phyloP scores from a whole-genome alignment of 2,113 vertebrate species.

The Felis chaus region DNA sequence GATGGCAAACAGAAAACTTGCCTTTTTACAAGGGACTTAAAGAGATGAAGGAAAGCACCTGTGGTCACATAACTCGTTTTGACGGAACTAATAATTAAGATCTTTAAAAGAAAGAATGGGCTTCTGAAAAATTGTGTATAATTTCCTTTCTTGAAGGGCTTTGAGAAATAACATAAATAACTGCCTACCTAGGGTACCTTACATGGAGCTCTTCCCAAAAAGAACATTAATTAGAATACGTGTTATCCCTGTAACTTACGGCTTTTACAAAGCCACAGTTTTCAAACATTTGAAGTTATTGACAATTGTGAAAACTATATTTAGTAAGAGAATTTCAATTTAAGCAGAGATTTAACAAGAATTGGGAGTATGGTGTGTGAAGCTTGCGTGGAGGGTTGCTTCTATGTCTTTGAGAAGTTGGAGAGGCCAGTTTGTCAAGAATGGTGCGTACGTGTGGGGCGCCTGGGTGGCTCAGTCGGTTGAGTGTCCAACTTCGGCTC shows the following conservation, averaged over 20 bases:
- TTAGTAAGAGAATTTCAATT: neutral
- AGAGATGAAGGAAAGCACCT: neutral
- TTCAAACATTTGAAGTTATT: neutral
- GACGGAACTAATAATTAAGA: neutral
- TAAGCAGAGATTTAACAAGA: neutral
- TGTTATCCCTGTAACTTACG: neutral
- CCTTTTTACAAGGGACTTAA: neutral
- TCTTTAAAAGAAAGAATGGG: neutral
- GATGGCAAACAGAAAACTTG: neutral
- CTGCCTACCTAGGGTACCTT: neutral
- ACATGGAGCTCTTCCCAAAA: neutral
- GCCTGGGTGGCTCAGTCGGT: too few species aligned
- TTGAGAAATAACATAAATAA: neutral
- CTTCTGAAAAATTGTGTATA: neutral
- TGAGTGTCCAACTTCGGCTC: too few species aligned
- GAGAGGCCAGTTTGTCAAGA: neutral
- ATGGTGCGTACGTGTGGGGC: neutral
- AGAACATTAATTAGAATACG: neutral
- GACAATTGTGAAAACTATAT: neutral
- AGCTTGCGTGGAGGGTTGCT: neutral
- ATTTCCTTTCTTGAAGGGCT: neutral
- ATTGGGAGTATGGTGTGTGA: rapidly evolving
- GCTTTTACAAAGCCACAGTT: neutral
- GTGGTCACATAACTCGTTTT: neutral
- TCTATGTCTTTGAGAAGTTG: neutral